These are phyloP conservation scores for Phrynocephalus forsythii DNA, from an alignment of 2,797 vertebrate species.

Conservation along the genomic window DNA sequence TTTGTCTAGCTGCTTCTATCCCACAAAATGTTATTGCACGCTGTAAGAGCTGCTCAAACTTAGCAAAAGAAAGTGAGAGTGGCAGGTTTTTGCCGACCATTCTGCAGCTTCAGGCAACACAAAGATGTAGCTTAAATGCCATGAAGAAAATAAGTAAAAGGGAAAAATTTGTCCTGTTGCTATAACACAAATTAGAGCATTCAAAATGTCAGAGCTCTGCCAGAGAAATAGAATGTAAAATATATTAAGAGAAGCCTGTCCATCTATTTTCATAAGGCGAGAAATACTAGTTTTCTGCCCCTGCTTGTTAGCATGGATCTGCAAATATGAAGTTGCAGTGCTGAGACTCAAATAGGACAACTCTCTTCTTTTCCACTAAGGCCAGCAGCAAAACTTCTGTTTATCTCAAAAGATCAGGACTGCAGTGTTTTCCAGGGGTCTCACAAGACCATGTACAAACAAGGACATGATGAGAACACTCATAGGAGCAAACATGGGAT, in stretches of 20 bases:
- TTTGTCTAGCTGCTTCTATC: conserved; percentile 55
- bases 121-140: conserved; percentile 6
- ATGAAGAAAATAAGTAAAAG: conserved; percentile 23
- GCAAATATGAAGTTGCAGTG: background rate
- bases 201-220: background rate
- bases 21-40: conserved; percentile 45
- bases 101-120: background rate
- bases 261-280: background rate
- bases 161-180: background rate
- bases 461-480: background rate
- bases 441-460: background rate
- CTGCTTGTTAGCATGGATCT: background rate
- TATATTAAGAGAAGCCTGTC: background rate
- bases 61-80: conserved; percentile 8
- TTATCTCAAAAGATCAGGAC: background rate
- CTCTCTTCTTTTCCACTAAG: background rate
- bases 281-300: background rate
- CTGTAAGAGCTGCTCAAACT: conserved; percentile 33
- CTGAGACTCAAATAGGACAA: background rate
- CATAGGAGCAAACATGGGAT: background rate
- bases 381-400: background rate
- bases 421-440: background rate
- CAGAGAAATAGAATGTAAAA: conserved; percentile 22
- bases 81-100: conserved; percentile 21
- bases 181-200: conserved; percentile 1